Conservation (phyloP, 2,888 invertebrate genomes). For the Drosophila basisetae region DNA sequence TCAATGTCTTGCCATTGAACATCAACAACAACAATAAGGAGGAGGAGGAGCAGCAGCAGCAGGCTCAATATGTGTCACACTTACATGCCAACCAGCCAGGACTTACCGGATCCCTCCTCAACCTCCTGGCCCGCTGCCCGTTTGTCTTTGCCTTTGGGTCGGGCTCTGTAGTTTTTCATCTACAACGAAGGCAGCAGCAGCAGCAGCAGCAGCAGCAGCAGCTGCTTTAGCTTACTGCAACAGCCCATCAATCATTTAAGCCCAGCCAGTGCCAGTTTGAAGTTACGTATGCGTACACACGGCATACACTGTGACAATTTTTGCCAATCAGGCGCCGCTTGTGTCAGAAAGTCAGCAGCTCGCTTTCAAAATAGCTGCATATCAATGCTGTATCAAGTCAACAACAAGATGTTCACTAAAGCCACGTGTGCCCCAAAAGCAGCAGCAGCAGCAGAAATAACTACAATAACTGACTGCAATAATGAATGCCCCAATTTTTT, state of each 20-base stretch:
- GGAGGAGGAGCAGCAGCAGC: conserved; percentile 13
- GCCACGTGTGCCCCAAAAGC: conserved; percentile 17
- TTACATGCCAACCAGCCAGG: conserved; percentile 34
- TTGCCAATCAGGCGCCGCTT: conserved; percentile 32
- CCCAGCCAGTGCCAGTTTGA: conserved; percentile 6
- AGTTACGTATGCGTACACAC: neutral
- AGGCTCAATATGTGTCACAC: conserved; percentile 63
- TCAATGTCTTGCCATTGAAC: conserved; percentile 55
- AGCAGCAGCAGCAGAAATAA: conserved; percentile 6
- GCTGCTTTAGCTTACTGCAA: conserved; percentile 44
- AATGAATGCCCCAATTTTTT: conserved; percentile 6
- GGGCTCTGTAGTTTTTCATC: conserved; percentile 51
- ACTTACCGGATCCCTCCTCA: neutral
- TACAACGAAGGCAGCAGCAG: neutral
- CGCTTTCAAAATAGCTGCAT: conserved; percentile 47
- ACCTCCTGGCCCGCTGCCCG: neutral
- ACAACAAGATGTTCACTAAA: conserved; percentile 57
- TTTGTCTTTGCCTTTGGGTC: conserved; percentile 44
- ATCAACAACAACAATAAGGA: conserved; percentile 9
- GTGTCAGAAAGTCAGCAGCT: neutral
- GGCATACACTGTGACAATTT: conserved; percentile 12
- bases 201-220: neutral
- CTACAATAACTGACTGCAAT: conserved; percentile 16
- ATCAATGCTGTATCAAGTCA: conserved; percentile 67
- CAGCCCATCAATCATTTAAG: conserved; percentile 48